Base-by-base conservation (phyloP, 2,113 vertebrate species). In the Coracopsis vasa region DNA sequence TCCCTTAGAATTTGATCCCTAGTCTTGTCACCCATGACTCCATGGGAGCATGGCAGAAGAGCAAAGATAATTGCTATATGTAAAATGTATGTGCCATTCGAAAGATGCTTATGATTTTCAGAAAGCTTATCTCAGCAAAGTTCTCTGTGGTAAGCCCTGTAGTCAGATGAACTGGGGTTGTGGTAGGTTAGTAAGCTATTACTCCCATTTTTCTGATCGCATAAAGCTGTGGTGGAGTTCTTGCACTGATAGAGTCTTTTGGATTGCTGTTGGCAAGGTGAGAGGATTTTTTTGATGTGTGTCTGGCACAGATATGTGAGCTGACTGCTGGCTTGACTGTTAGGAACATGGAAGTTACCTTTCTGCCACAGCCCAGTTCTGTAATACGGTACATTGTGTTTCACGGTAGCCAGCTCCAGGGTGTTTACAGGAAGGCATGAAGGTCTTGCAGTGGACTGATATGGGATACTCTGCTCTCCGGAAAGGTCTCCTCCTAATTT, bases 161-260 rank as follows among this genome's bases (percentile, higher is more conserved):
- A 45, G 39, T 54, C 48, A 92, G 79, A 44, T 27, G 27, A 78
- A 8, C 23, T 9, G 33, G 44, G 27, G 4, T 15, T 86, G 51
- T 47, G 14, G 45, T 41, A 62, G 47, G 47, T 85, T 60, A 33
- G 11, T 35, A 27, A 69, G 66, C 13, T 35, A 3, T 24, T 66
- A 24, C 25, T 94, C 42, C 27, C 33, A 33, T 58, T 96, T 91
- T 54, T 82, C 48, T 18, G n/a, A 20, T 74, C 64, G 12, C 23
- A 8, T 16, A 0, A 45, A 47, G n/a, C 67, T 82, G 21, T 29
- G 48, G 53, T 70, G 74, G 61, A 90, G 84, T 90, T 91, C 53
- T 79, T 65, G 61, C 0, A 0, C 70, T 48, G 29, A 28, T 8
- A 18, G 0, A 0, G 21, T 20, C 45, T 41, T 86, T 73, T 28